Evolutionary conservation across 2,797 vertebrate species (phyloP).

Genomic region (Sebastes umbrosus): DNA sequence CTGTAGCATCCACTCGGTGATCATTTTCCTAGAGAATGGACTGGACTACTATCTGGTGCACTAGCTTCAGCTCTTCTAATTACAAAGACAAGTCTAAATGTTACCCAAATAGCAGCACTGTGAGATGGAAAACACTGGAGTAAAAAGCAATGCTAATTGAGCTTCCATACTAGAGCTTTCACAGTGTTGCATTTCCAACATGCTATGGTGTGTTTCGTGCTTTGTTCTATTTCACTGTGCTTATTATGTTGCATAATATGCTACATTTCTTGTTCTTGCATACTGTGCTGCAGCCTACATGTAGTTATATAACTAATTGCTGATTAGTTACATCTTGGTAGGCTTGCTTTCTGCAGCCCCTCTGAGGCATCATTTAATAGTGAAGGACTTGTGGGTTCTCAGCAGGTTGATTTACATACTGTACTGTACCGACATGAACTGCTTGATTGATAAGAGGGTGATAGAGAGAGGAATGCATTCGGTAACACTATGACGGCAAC

Average conservation of each 20-base stretch:
- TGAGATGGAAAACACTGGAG: background rate
- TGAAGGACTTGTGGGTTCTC: background rate
- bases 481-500: background rate
- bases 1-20: background rate
- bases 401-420: background rate
- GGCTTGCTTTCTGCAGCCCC: background rate
- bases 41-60: background rate
- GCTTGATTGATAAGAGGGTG: background rate
- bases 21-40: background rate
- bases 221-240: background rate
- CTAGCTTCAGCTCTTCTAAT: background rate
- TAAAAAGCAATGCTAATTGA: slow-evolving; percentile 6
- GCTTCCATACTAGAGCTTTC: background rate
- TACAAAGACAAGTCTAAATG: background rate
- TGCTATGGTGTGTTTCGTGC: background rate
- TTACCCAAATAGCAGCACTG: background rate
- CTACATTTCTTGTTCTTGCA: background rate
- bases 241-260: slow-evolving; percentile 5
- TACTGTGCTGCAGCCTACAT: background rate
- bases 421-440: background rate
- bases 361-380: background rate
- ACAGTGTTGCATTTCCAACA: background rate
- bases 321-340: slow-evolving; percentile 11
- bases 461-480: background rate
- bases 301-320: slow-evolving; percentile 5